Conservation (phyloP, 2,888 invertebrate species). For the Pandemis corylana region DNA sequence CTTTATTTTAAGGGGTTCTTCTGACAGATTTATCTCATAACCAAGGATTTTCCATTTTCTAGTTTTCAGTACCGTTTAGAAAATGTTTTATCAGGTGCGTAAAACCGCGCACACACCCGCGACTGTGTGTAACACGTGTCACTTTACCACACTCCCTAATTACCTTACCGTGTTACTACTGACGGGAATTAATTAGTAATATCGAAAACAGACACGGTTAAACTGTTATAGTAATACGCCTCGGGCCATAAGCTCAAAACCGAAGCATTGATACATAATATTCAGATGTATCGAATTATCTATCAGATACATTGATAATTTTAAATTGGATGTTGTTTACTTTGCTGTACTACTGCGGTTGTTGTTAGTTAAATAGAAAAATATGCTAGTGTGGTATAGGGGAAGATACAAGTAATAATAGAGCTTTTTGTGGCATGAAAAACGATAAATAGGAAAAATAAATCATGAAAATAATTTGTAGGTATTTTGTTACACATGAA, state of each 20-base stretch:
- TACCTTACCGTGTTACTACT: conserved; percentile 63
- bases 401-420: no score
- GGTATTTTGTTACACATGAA: no score
- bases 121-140: conserved; percentile 58
- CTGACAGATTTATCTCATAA: no score
- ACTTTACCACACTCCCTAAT: conserved; percentile 65
- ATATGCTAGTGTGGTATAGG: no score
- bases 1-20: no score
- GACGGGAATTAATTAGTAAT: conserved; percentile 71
- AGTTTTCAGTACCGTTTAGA: no score
- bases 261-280: conserved; percentile 4
- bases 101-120: conserved; percentile 25
- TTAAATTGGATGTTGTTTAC: background rate
- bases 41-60: no score
- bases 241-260: conserved; percentile 23
- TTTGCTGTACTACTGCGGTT: background rate
- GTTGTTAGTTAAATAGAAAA: no score
- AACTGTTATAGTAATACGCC: conserved; percentile 41
- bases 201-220: conserved; percentile 62
- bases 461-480: no score
- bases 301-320: background rate
- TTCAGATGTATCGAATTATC: background rate
- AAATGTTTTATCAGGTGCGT: background rate
- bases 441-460: no score
- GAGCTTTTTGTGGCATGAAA: no score